A percentile compares a stretch with the other conserved stretches of the same genome.
Evolutionary conservation across 2,888 invertebrate species (phyloP).

Genomic region (Eudemis profundana): DNA sequence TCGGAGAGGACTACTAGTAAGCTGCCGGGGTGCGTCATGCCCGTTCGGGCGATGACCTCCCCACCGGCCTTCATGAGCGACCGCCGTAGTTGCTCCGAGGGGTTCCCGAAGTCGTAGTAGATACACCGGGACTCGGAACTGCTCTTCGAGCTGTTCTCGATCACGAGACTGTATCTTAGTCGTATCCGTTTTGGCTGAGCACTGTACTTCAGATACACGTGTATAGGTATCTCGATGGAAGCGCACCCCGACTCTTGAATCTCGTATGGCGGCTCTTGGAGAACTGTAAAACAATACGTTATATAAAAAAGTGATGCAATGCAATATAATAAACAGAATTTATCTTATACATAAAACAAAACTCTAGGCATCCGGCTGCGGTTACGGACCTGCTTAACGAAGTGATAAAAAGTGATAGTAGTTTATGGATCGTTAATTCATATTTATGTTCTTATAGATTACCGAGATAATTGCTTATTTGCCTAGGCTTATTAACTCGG

Average conservation of each 20-base stretch:
- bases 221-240: constrained; percentile 78
- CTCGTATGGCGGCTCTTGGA: constrained; percentile 82
- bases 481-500: not conserved
- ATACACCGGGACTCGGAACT: constrained; percentile 73
- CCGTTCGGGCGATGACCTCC: constrained; percentile 62
- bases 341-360: constrained; percentile 33
- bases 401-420: constrained; percentile 27
- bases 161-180: constrained; percentile 73
- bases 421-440: constrained; percentile 28
- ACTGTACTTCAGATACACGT: constrained; percentile 79
- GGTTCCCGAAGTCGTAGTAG: constrained; percentile 78
- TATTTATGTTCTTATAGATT: constrained; percentile 16
- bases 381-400: constrained; percentile 18
- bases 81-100: constrained; percentile 68
- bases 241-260: constrained; percentile 81
- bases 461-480: constrained; percentile 10
- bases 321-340: constrained; percentile 50
- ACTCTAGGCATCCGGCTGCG: constrained; percentile 22
- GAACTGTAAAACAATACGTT: constrained; percentile 65
- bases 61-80: constrained; percentile 78
- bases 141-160: constrained; percentile 72
- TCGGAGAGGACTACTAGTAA: constrained; percentile 66
- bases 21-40: constrained; percentile 47
- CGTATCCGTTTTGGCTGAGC: constrained; percentile 76
- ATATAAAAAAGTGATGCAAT: constrained; percentile 20